Evolutionary conservation across 2,113 vertebrate genomes (phyloP).

Genomic region (Callopanchax toddi): DNA sequence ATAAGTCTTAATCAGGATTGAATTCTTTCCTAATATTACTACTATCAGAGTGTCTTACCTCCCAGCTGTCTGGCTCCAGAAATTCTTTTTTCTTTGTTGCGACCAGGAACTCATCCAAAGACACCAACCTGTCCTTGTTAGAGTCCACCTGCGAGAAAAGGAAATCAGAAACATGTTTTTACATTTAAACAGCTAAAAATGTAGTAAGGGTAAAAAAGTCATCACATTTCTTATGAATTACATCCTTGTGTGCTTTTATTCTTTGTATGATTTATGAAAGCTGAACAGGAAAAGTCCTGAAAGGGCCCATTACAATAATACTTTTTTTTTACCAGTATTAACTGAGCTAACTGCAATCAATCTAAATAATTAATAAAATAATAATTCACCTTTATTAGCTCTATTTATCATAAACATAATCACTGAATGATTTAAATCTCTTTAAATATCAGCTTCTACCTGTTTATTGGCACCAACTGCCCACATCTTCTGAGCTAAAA

Average conservation of each 20-base stretch:
- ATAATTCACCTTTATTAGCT: background rate
- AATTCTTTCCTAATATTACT: background rate
- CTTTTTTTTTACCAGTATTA: background rate
- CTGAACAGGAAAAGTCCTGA: too few species aligned
- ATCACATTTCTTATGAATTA: too few species aligned
- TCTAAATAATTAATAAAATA: background rate
- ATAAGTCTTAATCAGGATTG: background rate
- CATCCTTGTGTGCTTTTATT: too few species aligned
- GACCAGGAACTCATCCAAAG: constrained; percentile 90
- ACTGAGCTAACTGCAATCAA: background rate
- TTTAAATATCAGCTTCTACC: too few species aligned
- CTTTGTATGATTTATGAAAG: too few species aligned
- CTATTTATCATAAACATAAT: background rate
- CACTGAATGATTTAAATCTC: background rate
- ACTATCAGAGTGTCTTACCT: constrained; percentile 79
- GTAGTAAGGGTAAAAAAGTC: too few species aligned
- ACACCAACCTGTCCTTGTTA: constrained; percentile 92
- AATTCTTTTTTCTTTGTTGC: constrained; percentile 95
- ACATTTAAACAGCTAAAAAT: too few species aligned
- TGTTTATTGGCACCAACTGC: background rate
- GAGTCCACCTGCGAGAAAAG: constrained; percentile 84
- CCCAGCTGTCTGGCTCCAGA: constrained; percentile 97
- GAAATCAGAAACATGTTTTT: background rate
- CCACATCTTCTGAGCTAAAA: too few species aligned
- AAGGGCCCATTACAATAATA: too few species aligned